phyloP scores from a whole-genome alignment of 2,113 vertebrate genomes.

The Ivindomyrus marchei region DNA sequence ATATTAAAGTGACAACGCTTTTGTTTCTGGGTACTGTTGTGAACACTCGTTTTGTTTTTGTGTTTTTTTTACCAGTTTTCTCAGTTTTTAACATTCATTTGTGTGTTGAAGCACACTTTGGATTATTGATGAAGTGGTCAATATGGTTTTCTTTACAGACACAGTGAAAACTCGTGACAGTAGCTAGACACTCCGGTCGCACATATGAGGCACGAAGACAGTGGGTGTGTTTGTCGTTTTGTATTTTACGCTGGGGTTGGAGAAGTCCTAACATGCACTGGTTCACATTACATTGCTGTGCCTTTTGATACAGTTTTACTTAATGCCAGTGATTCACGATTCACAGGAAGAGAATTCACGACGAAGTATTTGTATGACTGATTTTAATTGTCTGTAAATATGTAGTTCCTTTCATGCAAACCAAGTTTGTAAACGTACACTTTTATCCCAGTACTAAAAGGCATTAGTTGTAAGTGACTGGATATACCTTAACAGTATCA shows the following conservation, averaged over 20 bases:
- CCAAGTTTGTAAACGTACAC: slow-evolving; percentile 1
- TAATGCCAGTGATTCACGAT: neutral
- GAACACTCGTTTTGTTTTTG: neutral
- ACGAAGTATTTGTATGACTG: neutral
- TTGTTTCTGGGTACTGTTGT: neutral
- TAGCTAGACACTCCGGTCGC: neutral
- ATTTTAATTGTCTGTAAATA: neutral
- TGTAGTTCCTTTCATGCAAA: neutral
- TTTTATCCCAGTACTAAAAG: neutral
- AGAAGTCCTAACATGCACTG: neutral
- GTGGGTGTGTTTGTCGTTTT: neutral
- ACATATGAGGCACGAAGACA: neutral
- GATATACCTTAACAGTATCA: neutral
- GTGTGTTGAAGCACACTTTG: neutral
- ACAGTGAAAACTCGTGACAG: neutral
- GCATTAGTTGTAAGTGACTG: neutral
- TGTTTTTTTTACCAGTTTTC: neutral
- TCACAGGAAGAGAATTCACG: neutral
- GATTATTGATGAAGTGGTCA: neutral
- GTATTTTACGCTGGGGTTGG: neutral
- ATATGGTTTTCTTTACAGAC: neutral
- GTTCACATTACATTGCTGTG: neutral
- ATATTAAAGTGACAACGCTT: neutral
- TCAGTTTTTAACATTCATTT: neutral
- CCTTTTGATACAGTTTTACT: neutral